A percentile compares a stretch with the other conserved stretches of the same genome.
phyloP scores from a whole-genome alignment of 2,113 vertebrate species.

The Ceyx margarethae region DNA sequence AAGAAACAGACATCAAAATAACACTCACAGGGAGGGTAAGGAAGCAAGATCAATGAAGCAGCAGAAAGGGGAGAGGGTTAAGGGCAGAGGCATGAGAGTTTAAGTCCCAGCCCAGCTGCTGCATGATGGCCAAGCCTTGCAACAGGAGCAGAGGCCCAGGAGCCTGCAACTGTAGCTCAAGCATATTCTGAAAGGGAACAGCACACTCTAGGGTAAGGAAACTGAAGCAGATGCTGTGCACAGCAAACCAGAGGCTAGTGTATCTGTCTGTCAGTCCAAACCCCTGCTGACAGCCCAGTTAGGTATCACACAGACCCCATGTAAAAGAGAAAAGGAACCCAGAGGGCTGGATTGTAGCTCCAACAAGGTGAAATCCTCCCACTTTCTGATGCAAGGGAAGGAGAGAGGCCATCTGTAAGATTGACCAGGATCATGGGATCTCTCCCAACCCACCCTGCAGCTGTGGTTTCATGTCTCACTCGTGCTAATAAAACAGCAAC shows the following conservation, averaged over 20 bases:
- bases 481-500: background rate
- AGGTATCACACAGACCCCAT: background rate
- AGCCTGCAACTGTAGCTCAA: background rate
- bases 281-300: background rate
- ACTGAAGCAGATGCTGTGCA: background rate
- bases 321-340: background rate
- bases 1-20: background rate
- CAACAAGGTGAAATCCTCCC: background rate
- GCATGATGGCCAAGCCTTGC: rapidly evolving
- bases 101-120: background rate
- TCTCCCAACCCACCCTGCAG: background rate
- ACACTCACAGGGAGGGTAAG: rapidly evolving
- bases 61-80: background rate
- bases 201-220: conserved; percentile 54
- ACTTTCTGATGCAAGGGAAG: rapidly evolving
- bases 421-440: rapidly evolving
- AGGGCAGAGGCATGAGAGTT: background rate
- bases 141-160: background rate
- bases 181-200: conserved; percentile 38
- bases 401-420: background rate
- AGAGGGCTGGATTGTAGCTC: background rate
- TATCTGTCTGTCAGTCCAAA: background rate
- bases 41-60: background rate
- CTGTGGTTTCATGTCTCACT: background rate
- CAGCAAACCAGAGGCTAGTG: background rate